phyloP scores from a whole-genome alignment of 35 echinoderm and acorn worm genomes.

The Lytechinus pictus region DNA sequence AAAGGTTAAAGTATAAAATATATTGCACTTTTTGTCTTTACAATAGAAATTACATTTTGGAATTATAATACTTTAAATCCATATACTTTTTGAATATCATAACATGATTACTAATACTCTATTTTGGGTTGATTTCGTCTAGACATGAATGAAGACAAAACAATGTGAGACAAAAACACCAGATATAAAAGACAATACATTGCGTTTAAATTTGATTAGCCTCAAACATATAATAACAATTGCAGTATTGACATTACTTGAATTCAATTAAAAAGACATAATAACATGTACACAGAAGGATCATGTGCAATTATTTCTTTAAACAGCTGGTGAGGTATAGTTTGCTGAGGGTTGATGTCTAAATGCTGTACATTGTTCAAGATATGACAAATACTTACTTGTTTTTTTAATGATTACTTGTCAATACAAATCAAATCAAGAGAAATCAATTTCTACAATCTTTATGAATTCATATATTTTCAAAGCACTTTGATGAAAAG shows the following conservation, averaged over 20 bases:
- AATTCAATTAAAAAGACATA: background rate
- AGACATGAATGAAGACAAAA: no score
- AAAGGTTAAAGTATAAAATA: background rate
- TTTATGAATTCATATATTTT: background rate
- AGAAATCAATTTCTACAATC: background rate
- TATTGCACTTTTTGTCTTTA: background rate
- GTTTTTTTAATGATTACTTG: background rate
- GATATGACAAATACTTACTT: background rate
- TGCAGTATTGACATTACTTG: background rate
- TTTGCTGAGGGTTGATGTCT: background rate
- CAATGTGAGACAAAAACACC: background rate
- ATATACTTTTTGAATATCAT: background rate
- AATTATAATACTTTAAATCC: background rate
- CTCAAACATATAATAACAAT: background rate
- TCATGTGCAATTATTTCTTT: background rate
- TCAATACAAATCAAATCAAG: background rate
- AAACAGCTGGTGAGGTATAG: background rate
- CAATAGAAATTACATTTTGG: background rate
- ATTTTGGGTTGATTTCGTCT: no score
- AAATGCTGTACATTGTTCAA: conserved; percentile 5
- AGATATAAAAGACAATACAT: background rate
- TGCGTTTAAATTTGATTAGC: background rate
- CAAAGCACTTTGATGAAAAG: background rate
- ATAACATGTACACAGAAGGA: background rate
- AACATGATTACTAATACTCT: background rate